phyloP scores from a whole-genome alignment of 2,113 vertebrate genomes.

The Hippopotamus amphibius region DNA sequence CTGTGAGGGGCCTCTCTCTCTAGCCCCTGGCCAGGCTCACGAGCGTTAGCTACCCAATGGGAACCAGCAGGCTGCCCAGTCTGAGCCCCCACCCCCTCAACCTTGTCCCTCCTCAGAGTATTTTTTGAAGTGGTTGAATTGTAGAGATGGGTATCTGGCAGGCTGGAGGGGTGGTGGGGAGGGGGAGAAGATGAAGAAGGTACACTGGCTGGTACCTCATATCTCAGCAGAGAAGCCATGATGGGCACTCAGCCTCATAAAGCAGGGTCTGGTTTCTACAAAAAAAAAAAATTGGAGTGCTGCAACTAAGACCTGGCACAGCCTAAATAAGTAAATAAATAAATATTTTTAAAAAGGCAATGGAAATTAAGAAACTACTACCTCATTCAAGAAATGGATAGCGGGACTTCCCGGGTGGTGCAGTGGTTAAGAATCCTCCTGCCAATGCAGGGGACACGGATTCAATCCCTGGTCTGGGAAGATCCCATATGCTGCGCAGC shows the following conservation, averaged over 20 bases:
- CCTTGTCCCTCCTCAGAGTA: slow-evolving; percentile 67
- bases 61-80: slow-evolving; percentile 19
- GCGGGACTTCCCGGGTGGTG: too few relatives aligned
- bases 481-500: too few relatives aligned
- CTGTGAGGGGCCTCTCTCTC: slow-evolving; percentile 38
- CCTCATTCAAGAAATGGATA: not conserved
- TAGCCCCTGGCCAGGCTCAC: slow-evolving; percentile 35
- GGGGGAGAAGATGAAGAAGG: slow-evolving; percentile 59
- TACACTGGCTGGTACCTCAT: slow-evolving; percentile 50
- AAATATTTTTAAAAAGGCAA: not conserved
- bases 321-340: too few relatives aligned
- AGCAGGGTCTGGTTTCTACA: slow-evolving; percentile 80
- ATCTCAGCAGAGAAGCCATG: slow-evolving; percentile 64
- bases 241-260: slow-evolving; percentile 76
- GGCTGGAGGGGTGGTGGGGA: slow-evolving; percentile 6
- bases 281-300: too few relatives aligned
- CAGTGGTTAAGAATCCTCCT: too few relatives aligned
- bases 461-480: too few relatives aligned
- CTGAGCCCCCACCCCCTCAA: slow-evolving; percentile 25
- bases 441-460: too few relatives aligned
- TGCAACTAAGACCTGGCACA: too few relatives aligned
- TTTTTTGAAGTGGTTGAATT: slow-evolving; percentile 74
- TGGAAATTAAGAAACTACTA: not conserved
- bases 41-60: slow-evolving; percentile 74
- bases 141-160: slow-evolving; percentile 45